Evolutionary conservation across 2,113 vertebrate genomes (phyloP).

Genomic region (Varanus komodoensis): DNA sequence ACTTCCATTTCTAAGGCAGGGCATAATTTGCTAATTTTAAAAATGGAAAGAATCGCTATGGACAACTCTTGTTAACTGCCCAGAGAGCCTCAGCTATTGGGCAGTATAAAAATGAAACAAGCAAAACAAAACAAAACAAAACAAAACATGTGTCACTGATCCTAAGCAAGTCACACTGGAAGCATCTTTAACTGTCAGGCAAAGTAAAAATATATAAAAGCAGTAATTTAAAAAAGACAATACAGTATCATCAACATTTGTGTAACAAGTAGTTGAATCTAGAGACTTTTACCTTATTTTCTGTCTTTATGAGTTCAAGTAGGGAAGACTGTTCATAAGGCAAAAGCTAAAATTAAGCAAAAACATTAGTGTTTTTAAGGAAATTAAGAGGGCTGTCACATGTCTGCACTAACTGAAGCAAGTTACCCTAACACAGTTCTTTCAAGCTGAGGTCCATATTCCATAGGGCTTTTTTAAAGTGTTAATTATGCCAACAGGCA

Average conservation of each 20-base stretch:
- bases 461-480: background rate
- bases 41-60: no score
- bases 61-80: no score
- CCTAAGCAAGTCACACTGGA: background rate
- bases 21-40: no score
- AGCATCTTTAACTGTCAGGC: background rate
- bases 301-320: conserved; percentile 96
- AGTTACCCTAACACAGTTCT: background rate
- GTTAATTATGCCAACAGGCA: background rate
- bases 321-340: conserved; percentile 95
- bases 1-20: no score
- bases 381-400: background rate
- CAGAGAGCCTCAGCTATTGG: no score
- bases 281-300: conserved; percentile 90
- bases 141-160: background rate
- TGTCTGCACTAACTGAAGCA: background rate
- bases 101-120: no score
- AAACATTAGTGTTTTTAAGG: background rate
- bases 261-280: conserved; percentile 10
- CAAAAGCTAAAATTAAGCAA: conserved; percentile 84
- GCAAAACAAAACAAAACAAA: no score
- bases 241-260: background rate
- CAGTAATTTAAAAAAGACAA: background rate
- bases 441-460: background rate
- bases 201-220: background rate